These are phyloP conservation scores for Andrena fulva DNA, from an alignment of 2,888 invertebrate genomes.

Conservation along the genomic window DNA sequence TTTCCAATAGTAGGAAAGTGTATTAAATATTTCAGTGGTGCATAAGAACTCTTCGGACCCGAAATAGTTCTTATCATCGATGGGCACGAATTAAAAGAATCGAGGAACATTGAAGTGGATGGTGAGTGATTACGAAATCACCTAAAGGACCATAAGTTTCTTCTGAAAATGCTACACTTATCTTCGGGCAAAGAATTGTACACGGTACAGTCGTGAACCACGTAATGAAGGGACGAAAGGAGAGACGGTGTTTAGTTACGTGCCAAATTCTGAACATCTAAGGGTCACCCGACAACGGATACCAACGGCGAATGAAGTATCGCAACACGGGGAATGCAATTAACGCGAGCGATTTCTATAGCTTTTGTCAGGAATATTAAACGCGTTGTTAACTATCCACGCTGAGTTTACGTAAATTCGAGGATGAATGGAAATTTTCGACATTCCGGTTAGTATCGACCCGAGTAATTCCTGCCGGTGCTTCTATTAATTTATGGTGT, in stretches of 20 bases:
- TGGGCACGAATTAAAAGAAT: no score
- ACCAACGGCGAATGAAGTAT: slow-evolving; percentile 21
- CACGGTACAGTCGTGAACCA: neutral
- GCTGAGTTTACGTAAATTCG: slow-evolving; percentile 15
- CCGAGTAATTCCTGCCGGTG: slow-evolving; percentile 20
- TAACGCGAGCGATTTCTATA: slow-evolving; percentile 27
- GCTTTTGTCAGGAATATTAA: slow-evolving; percentile 44
- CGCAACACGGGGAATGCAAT: slow-evolving; percentile 45
- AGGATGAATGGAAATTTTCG: slow-evolving; percentile 50
- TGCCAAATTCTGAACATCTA: neutral
- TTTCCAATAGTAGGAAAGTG: neutral
- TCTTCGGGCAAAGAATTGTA: neutral
- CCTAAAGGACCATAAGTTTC: no score
- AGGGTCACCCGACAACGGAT: neutral
- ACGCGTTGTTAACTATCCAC: slow-evolving; percentile 15
- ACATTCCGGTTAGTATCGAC: slow-evolving; percentile 44
- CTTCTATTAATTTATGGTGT: slow-evolving; percentile 35
- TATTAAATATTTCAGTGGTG: neutral
- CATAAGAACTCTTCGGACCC: no score
- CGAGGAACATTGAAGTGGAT: no score
- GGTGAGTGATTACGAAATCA: no score
- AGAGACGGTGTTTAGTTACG: neutral
- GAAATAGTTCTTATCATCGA: no score
- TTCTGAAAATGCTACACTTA: no score
- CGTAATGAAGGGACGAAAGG: neutral